Conservation (phyloP, 2,113 vertebrate species). For the Semicossyphus pulcher region DNA sequence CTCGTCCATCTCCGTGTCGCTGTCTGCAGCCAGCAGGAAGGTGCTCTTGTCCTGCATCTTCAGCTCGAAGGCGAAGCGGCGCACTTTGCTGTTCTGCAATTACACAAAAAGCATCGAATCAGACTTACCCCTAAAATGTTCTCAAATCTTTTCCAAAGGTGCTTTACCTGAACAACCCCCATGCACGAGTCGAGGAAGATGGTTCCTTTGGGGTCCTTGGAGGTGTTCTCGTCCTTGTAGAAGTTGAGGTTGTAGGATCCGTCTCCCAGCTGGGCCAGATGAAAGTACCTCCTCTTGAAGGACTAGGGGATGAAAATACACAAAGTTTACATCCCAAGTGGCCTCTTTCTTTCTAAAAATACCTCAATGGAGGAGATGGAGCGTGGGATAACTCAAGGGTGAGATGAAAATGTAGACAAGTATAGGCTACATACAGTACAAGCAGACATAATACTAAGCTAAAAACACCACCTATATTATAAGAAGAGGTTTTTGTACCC, state of each 20-base stretch:
- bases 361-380: conserved; percentile 11
- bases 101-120: too few relatives aligned
- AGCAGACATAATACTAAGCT: too few relatives aligned
- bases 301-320: conserved; percentile 84
- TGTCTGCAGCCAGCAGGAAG: conserved; percentile 95
- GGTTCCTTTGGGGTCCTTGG: conserved; percentile 98
- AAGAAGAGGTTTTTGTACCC: conserved; percentile 68
- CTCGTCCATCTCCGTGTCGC: conserved; percentile 96
- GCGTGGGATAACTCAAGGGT: conserved; percentile 57
- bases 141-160: too few relatives aligned
- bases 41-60: conserved; percentile 99
- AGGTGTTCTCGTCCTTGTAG: conserved; percentile 99
- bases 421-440: not conserved
- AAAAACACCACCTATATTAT: too few relatives aligned
- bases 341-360: conserved; percentile 59
- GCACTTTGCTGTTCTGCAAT: conserved; percentile 93
- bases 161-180: conserved; percentile 95
- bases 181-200: conserved; percentile 99
- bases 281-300: conserved; percentile 99
- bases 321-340: conserved; percentile 24
- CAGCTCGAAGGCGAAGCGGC: conserved; percentile 96
- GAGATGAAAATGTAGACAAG: not conserved
- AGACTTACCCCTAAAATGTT: too few relatives aligned
- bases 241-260: conserved; percentile 99
- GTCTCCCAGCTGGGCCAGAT: conserved; percentile 95